Conservation (phyloP, 37 sponge, comb jelly and placozoan genomes). For the Oopsacas minuta region DNA sequence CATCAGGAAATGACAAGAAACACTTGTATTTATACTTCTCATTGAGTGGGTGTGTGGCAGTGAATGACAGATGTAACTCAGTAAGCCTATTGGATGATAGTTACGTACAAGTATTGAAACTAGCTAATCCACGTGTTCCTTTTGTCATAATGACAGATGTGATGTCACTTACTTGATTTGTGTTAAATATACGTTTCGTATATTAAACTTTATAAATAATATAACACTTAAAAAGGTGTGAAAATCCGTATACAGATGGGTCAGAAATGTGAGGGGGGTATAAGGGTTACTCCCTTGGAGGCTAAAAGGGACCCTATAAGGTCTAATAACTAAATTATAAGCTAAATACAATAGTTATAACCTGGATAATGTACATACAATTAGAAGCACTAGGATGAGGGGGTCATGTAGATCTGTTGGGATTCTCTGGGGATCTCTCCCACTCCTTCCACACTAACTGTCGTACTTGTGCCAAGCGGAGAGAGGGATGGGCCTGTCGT, state of each 20-base stretch:
- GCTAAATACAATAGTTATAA: too few relatives aligned
- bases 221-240: neutral
- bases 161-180: neutral
- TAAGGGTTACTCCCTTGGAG: too few relatives aligned
- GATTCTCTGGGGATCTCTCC: conserved; percentile 94
- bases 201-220: neutral
- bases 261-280: too few relatives aligned
- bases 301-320: too few relatives aligned
- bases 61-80: neutral
- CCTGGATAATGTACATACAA: too few relatives aligned
- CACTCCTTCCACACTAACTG: conserved; percentile 88
- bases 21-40: neutral
- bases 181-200: neutral
- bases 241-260: too few relatives aligned
- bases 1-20: neutral
- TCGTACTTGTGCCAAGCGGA: conserved; percentile 78
- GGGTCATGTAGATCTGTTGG: too few relatives aligned
- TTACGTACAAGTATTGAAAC: neutral
- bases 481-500: conserved; percentile 64
- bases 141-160: neutral
- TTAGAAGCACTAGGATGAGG: too few relatives aligned
- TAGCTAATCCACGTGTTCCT: neutral
- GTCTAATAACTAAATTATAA: too few relatives aligned
- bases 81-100: neutral
- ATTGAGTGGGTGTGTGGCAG: neutral